Base-by-base conservation (phyloP, 2,888 invertebrate species). In the Apamea crenata region DNA sequence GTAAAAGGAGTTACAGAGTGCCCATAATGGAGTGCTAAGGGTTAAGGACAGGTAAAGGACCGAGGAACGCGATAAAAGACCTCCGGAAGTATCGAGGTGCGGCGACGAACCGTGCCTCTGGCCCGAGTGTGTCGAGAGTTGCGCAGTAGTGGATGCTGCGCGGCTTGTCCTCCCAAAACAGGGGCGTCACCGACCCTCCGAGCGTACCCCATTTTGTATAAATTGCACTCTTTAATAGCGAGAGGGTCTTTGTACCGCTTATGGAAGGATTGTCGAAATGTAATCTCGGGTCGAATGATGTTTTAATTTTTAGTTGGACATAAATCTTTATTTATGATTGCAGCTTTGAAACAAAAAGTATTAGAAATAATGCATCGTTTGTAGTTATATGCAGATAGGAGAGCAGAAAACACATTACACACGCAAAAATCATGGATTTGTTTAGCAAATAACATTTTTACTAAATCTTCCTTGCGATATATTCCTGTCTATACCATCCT, bases 141-240 rank as follows among this genome's bases (percentile, higher is more conserved):
- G 97, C 97, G 97, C 97, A 96, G 94, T 94, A 92, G 90, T 91
- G 95, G 96, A 96, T 95, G 96, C 96, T 96, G 96, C 96, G 95
- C 96, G 94, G 87, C 89, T 89, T 90, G 85, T 87, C 85, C 85
- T 88, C 90, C 87, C 90, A 88, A 86, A 86, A 91, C 94, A 96
- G 96, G 96, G 97, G 95, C 94, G 96, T 93, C 94, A 94, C 94
- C 92, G 79, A 88, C 95, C 95, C 95, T 94, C 93, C 88, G 86
- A 87, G 79, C 88, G 91, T 92, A 92, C 95, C 95, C 95, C 88
- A 93, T 94, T 94, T 93, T 91, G 87, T 87, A 89, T 92, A 93
- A 94, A 95, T 94, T 94, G 93, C 92, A 93, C 93, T 93, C 89
- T 89, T 92, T 89, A 93, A 93, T 93, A 84, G 88, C 91, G 85